These are phyloP conservation scores for Nephrocerus scutellatus DNA, from an alignment of 2,888 invertebrate species.

Conservation along the genomic window DNA sequence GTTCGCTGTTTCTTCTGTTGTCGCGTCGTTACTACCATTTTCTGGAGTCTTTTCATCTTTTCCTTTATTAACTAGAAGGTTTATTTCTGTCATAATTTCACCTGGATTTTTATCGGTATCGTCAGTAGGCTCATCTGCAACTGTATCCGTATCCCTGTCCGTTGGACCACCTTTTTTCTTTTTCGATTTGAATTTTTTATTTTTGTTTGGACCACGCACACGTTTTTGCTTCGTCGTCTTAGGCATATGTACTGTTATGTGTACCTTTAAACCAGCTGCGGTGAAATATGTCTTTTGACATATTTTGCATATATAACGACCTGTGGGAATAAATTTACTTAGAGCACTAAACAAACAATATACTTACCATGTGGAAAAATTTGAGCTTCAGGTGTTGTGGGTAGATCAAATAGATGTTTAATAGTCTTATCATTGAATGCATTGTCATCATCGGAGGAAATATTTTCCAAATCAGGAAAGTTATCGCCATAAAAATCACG, in stretches of 20 bases:
- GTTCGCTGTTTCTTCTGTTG: slow-evolving; percentile 3
- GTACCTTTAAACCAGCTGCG: slow-evolving; percentile 28
- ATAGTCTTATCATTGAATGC: slow-evolving; percentile 15
- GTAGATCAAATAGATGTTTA: slow-evolving; percentile 15
- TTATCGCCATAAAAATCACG: slow-evolving; percentile 11
- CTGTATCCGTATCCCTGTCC: slow-evolving; percentile 13
- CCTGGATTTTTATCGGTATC: not conserved
- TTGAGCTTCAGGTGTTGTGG: slow-evolving; percentile 26
- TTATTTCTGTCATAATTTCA: slow-evolving; percentile 3
- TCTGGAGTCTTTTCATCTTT: not conserved
- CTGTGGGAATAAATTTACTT: slow-evolving; percentile 15
- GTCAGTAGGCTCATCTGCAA: slow-evolving; percentile 3
- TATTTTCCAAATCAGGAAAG: slow-evolving; percentile 11
- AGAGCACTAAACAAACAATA: not conserved
- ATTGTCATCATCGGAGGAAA: slow-evolving; percentile 14
- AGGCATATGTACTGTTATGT: slow-evolving; percentile 26
- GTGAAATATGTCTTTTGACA: slow-evolving; percentile 33
- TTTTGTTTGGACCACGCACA: slow-evolving; percentile 22
- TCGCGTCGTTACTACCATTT: slow-evolving; percentile 1
- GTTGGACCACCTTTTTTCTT: slow-evolving; percentile 8
- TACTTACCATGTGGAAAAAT: slow-evolving; percentile 29
- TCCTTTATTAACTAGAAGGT: not conserved
- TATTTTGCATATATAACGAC: slow-evolving; percentile 29
- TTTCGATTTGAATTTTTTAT: no score
- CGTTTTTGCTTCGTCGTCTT: slow-evolving; percentile 23